Evolutionary conservation across 2,888 invertebrate species (phyloP).

Genomic region (Disparrhopalites patrizii): DNA sequence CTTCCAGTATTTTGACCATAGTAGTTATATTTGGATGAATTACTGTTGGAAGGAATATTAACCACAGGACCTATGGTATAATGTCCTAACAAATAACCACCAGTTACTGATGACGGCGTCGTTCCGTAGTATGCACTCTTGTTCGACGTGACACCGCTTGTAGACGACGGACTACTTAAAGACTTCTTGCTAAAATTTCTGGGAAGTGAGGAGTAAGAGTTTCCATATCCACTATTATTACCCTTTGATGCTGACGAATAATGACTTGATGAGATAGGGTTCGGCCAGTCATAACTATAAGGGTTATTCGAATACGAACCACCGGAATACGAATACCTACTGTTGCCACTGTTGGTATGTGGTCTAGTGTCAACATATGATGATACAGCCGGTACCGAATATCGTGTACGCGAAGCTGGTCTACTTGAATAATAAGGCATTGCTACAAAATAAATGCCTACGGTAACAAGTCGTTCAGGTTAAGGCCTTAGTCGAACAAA

Average conservation of each 20-base stretch:
- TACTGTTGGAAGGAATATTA: constrained; percentile 11
- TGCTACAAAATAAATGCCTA: too few relatives aligned
- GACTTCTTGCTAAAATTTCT: constrained; percentile 22
- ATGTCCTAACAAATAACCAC: constrained; percentile 35
- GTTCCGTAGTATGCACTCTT: constrained; percentile 7
- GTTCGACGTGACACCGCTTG: background rate
- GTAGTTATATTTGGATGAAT: background rate
- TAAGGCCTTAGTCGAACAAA: too few relatives aligned
- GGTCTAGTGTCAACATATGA: background rate
- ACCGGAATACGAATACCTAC: background rate
- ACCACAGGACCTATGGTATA: constrained; percentile 28
- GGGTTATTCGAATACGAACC: background rate
- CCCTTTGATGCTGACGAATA: constrained; percentile 4
- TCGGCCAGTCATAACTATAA: constrained; percentile 23
- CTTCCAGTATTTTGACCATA: constrained; percentile 1
- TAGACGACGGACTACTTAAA: background rate
- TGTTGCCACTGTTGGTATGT: background rate
- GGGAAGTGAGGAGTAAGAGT: constrained; percentile 29
- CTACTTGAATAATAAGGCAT: constrained; percentile 24
- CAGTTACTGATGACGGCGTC: constrained; percentile 26
- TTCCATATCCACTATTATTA: constrained; percentile 7
- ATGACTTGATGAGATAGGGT: constrained; percentile 14
- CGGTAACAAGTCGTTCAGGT: too few relatives aligned
- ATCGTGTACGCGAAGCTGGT: constrained; percentile 18
- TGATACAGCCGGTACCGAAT: constrained; percentile 1